Evolutionary conservation across 2,113 vertebrate species (phyloP), one percentile per base, ranked within the genome.

Genomic region (Ictalurus furcatus): DNA sequence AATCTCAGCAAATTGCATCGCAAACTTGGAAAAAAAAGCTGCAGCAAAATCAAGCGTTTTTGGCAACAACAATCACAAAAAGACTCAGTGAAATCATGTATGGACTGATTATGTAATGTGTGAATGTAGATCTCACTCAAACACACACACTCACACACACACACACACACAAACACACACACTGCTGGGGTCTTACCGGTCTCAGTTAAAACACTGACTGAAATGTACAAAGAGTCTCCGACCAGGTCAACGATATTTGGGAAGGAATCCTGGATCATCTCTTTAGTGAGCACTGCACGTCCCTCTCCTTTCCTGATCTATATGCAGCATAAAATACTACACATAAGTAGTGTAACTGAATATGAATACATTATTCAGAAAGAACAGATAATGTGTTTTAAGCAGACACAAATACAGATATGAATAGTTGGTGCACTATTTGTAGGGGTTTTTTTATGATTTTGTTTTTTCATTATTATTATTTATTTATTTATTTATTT

Each of bases 341-440:
- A 48, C 56, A n/a, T 63, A 54, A 79, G 48, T 44, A 8, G 12
- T 30, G 52, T 54, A 54, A 58, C 56, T 3, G 16, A 58, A 58
- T 58, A 58, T 56, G 54, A 56, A 56, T 14, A 12, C 54, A 56
- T 14, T 56, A 56, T 56, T 13, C 12, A 11, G 56, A 58, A 58
- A 17, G 16, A 16, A 58, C 14, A 54, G 52, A 54, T 54, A 58
- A 58, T 17, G 37, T 21, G 9, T 1, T 28, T 88, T 44, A 91
- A 97, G 96, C 97, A 82, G 93, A 95, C 4, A 44, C 40, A 44
- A 44, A 44, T 1, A 94, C 89, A 0, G 96, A 95, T 89, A 69
- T 56, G 54, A 56, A 56, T 56, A 56, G 54, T 1, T 2, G 12
- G 12, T 14, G 12, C 54, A 9, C 0, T 56, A 56, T 56, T 56